phyloP scores from a whole-genome alignment of 2,797 vertebrate genomes.

The Pampus argenteus region DNA sequence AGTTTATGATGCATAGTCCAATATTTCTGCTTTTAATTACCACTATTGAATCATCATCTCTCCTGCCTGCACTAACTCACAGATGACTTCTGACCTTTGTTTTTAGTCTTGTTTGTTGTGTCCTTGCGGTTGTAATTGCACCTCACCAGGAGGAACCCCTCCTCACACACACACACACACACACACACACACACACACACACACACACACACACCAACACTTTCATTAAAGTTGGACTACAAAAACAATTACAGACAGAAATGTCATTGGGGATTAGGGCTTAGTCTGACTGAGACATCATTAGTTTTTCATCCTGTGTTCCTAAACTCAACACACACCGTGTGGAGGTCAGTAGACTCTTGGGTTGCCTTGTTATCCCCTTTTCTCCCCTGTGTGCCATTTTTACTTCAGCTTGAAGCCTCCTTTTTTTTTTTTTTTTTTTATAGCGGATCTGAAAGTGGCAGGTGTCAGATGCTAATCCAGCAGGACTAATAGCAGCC shows the following conservation, averaged over 20 bases:
- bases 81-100: slow-evolving; percentile 33
- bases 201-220: no score
- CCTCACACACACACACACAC: no score
- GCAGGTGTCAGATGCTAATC: slow-evolving; percentile 63
- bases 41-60: background rate
- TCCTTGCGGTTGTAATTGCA: slow-evolving; percentile 57
- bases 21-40: slow-evolving; percentile 14
- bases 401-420: slow-evolving; percentile 37
- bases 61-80: background rate
- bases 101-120: slow-evolving; percentile 28
- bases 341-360: background rate
- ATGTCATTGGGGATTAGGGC: slow-evolving; percentile 69
- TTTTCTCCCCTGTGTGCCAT: slow-evolving; percentile 14
- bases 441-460: slow-evolving; percentile 53
- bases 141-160: slow-evolving; percentile 18
- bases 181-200: no score
- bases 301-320: slow-evolving; percentile 62
- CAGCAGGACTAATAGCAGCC: slow-evolving; percentile 55
- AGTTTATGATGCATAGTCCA: background rate
- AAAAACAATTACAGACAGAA: slow-evolving; percentile 64
- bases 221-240: slow-evolving; percentile 62
- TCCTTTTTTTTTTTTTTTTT: slow-evolving; percentile 24
- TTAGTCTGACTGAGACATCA: slow-evolving; percentile 66
- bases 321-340: background rate
- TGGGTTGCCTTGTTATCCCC: slow-evolving; percentile 26